A percentile compares a stretch with the other conserved stretches of the same genome.
Evolutionary conservation across 1,140 invertebrate genomes (phyloP).

Genomic region (Camponotus pennsylvanicus): DNA sequence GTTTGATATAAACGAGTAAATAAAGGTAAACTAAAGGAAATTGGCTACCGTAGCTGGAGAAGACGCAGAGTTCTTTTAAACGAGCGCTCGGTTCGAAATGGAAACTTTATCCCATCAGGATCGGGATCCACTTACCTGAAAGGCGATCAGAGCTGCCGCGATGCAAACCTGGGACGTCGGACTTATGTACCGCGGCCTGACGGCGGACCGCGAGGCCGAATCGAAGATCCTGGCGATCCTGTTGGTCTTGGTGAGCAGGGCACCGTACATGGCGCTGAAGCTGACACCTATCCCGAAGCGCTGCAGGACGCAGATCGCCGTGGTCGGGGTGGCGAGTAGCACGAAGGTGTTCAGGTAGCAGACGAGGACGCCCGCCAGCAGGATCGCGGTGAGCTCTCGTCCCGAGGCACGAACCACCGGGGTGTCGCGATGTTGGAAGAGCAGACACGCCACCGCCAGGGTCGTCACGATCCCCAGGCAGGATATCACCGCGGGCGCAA

Average conservation of each 20-base stretch:
- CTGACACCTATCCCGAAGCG: slow-evolving; percentile 91
- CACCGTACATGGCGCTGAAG: slow-evolving; percentile 91
- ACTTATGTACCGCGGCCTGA: slow-evolving; percentile 91
- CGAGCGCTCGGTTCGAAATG: background rate
- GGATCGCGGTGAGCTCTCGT: slow-evolving; percentile 93
- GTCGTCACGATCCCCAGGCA: slow-evolving; percentile 90
- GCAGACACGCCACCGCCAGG: slow-evolving; percentile 88
- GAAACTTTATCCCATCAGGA: background rate
- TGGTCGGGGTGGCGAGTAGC: slow-evolving; percentile 88
- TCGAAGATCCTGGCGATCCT: slow-evolving; percentile 92
- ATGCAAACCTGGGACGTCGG: slow-evolving; percentile 92
- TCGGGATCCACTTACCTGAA: slow-evolving; percentile 80
- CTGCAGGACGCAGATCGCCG: slow-evolving; percentile 88
- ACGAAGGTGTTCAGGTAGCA: slow-evolving; percentile 90
- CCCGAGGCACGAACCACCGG: slow-evolving; percentile 94
- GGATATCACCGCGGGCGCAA: slow-evolving; percentile 89
- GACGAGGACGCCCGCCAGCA: slow-evolving; percentile 89
- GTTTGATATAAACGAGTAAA: too few relatives aligned
- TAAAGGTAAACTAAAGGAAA: too few relatives aligned
- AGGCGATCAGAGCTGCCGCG: slow-evolving; percentile 88
- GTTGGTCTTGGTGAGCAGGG: slow-evolving; percentile 93
- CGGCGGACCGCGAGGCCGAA: slow-evolving; percentile 89
- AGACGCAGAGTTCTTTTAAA: background rate
- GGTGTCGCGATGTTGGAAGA: slow-evolving; percentile 91
- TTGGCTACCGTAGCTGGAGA: too few relatives aligned